These are phyloP conservation scores for Atopsyche davidsoni DNA, from an alignment of 1,140 invertebrate species.

Conservation along the genomic window DNA sequence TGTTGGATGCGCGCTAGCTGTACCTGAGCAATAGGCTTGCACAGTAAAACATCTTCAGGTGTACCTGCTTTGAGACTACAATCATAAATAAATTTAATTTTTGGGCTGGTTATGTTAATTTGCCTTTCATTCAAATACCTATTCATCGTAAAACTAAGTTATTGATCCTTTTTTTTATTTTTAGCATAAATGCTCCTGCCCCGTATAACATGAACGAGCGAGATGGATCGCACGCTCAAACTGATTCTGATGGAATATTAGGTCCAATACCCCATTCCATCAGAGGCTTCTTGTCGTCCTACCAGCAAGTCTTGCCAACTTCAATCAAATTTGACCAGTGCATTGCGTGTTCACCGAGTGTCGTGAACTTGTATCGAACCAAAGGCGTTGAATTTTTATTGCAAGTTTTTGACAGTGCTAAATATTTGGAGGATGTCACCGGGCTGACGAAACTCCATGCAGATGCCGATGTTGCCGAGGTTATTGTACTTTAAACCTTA, in stretches of 20 bases:
- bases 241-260: slow-evolving; percentile 61
- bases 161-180: too few relatives aligned
- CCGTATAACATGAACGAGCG: slow-evolving; percentile 43
- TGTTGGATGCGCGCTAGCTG: too few relatives aligned
- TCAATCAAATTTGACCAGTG: slow-evolving; percentile 82
- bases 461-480: slow-evolving; percentile 58
- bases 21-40: too few relatives aligned
- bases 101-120: too few relatives aligned
- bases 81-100: too few relatives aligned
- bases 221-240: slow-evolving; percentile 35
- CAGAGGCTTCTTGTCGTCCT: slow-evolving; percentile 79
- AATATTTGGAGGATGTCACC: slow-evolving; percentile 81
- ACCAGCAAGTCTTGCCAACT: slow-evolving; percentile 73
- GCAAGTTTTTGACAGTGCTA: slow-evolving; percentile 77
- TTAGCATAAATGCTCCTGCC: slow-evolving; percentile 56
- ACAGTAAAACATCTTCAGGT: too few relatives aligned
- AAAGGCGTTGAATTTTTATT: slow-evolving; percentile 74
- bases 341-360: slow-evolving; percentile 77
- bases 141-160: too few relatives aligned
- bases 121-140: too few relatives aligned
- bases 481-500: slow-evolving; percentile 35
- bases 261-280: slow-evolving; percentile 92
- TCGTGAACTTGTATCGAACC: slow-evolving; percentile 61
- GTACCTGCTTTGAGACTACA: too few relatives aligned
- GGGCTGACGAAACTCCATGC: slow-evolving; percentile 73